Conservation (phyloP, 2,888 invertebrate genomes). For the Dryobota labecula region DNA sequence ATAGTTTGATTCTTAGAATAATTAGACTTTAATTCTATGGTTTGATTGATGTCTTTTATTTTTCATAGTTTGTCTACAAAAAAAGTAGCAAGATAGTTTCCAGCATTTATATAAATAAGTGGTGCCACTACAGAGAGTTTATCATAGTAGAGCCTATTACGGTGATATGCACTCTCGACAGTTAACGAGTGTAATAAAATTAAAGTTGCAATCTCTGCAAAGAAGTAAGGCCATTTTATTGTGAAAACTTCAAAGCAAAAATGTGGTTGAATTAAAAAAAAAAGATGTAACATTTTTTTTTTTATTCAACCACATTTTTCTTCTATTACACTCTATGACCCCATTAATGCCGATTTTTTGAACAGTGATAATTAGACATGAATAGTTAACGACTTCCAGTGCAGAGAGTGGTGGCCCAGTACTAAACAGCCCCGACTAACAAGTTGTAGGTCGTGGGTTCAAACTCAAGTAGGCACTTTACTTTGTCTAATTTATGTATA, state of each 20-base stretch:
- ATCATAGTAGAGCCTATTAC: slow-evolving; percentile 18
- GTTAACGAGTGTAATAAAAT: slow-evolving; percentile 38
- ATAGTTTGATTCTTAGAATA: background rate
- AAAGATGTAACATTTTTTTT: too few relatives aligned
- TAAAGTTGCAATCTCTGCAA: slow-evolving; percentile 21
- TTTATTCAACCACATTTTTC: background rate
- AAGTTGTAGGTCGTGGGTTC: too few relatives aligned
- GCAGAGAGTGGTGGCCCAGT: too few relatives aligned
- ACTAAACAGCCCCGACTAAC: too few relatives aligned
- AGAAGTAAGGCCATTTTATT: slow-evolving; percentile 17
- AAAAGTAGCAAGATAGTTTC: background rate
- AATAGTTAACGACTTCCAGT: too few relatives aligned
- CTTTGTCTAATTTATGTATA: too few relatives aligned
- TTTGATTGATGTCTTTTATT: background rate
- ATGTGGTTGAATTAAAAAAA: too few relatives aligned
- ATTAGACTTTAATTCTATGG: too few relatives aligned
- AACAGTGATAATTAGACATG: background rate
- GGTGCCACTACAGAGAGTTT: slow-evolving; percentile 30
- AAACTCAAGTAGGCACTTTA: too few relatives aligned
- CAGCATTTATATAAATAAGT: slow-evolving; percentile 13
- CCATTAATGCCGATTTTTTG: background rate
- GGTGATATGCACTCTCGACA: slow-evolving; percentile 27
- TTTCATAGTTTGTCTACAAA: background rate
- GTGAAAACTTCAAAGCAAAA: slow-evolving; percentile 11
- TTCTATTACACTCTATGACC: background rate